A percentile compares a stretch with the other conserved stretches of the same genome.
Evolutionary conservation across 1,140 invertebrate species (phyloP).

Genomic region (Hydropsyche tenuis): DNA sequence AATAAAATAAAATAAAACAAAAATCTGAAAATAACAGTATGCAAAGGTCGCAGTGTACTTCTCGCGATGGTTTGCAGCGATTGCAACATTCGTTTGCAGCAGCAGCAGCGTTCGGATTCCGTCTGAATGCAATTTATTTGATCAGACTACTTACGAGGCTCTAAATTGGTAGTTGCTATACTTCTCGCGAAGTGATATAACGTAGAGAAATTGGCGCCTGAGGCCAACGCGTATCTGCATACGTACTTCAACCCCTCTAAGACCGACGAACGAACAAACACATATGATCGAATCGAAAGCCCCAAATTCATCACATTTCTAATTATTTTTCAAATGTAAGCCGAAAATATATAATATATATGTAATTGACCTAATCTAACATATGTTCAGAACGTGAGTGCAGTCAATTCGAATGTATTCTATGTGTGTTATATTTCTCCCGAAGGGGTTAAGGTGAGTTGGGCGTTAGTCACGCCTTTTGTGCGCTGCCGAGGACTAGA

Average conservation of each 20-base stretch:
- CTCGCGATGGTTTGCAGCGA: background rate
- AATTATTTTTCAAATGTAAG: too few species aligned
- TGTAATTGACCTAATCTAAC: too few species aligned
- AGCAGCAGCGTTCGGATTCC: too few species aligned
- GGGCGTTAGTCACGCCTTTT: constrained; percentile 25
- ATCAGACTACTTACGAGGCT: constrained; percentile 6
- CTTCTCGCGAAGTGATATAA: constrained; percentile 8
- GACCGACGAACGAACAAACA: background rate
- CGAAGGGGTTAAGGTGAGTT: constrained; percentile 10
- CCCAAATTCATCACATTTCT: too few species aligned
- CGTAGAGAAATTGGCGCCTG: constrained; percentile 11
- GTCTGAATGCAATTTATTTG: background rate
- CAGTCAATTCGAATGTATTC: too few species aligned
- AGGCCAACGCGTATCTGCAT: background rate
- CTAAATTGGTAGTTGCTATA: constrained; percentile 9
- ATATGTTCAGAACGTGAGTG: too few species aligned
- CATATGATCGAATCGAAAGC: too few species aligned
- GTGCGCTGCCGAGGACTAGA: background rate
- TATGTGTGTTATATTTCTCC: too few species aligned
- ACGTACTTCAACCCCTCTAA: background rate
- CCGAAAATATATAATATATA: too few species aligned
- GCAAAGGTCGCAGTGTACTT: background rate
- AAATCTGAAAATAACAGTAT: too few species aligned
- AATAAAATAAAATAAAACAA: too few species aligned
- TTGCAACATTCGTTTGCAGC: background rate